These are phyloP conservation scores for Gastrophryne carolinensis DNA, from an alignment of 2,797 vertebrate species.

Conservation along the genomic window DNA sequence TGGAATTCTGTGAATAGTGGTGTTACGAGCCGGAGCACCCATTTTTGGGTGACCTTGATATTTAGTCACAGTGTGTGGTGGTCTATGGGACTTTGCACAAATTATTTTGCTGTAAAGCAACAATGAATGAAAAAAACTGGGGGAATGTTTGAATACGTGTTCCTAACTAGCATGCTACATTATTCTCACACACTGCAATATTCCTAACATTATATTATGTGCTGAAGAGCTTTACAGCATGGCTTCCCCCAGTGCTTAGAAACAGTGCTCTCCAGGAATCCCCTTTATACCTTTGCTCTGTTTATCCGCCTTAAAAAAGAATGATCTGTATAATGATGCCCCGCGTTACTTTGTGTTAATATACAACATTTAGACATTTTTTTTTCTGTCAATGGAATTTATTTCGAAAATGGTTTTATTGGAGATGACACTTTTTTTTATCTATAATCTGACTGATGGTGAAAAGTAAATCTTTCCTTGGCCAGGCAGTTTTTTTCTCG, in stretches of 20 bases:
- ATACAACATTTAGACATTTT: slow-evolving; percentile 13
- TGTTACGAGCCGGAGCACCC: too few relatives aligned
- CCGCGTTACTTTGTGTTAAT: background rate
- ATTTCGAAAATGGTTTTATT: slow-evolving; percentile 5
- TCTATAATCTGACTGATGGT: background rate
- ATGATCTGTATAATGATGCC: slow-evolving; percentile 4
- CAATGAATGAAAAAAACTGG: too few relatives aligned
- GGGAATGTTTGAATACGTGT: background rate
- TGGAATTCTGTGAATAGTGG: too few relatives aligned
- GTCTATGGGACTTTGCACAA: too few relatives aligned
- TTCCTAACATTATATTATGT: background rate
- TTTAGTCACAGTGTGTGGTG: too few relatives aligned
- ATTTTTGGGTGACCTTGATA: too few relatives aligned
- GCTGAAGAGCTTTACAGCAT: slow-evolving; percentile 3
- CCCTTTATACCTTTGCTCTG: background rate
- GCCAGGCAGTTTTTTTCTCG: background rate
- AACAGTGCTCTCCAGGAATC: background rate
- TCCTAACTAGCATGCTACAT: background rate
- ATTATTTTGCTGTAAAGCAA: background rate
- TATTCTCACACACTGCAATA: background rate
- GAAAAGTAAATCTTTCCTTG: background rate
- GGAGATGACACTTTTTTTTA: background rate
- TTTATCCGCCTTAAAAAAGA: background rate
- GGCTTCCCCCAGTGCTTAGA: background rate
- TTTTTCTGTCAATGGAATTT: slow-evolving; percentile 24